Base-by-base conservation (phyloP, 2,797 vertebrate genomes). In the Ceryle rudis region DNA sequence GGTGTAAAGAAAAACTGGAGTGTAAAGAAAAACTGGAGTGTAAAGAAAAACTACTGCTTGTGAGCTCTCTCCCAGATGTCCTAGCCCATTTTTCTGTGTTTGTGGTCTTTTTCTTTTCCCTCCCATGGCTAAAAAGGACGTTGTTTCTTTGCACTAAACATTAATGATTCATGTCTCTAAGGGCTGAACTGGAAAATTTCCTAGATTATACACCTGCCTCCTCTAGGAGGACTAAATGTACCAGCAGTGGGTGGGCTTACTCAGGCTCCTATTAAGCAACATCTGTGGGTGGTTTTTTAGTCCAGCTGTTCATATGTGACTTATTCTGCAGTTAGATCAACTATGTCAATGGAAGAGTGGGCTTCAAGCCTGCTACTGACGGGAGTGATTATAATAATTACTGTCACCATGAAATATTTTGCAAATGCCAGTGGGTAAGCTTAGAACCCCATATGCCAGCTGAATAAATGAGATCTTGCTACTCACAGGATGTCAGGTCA, bases 231-330 rank as follows among this genome's bases (percentile, higher is more conserved):
- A 97, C 93, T 95, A 94, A 93, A 90, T 96, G 96, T 96, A 95
- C 95, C 78, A 64, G 61, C 41, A 95, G 96, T 95, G 92, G 96
- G 96, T 92, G 92, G 93, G 87, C 86, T 95, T 95, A 95, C 86
- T 96, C 93, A 94, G 81, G 69, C 81, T 95, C 39, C 72, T 87
- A 93, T 92, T 95, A 92, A 92, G 61, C 86, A 97, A 96, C 86
- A 95, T 82, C 95, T 95, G 95, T 96, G 96, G 96, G 96, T 90
- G 93, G 83, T 44, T 94, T 93, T 95, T 87, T 4, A 90, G 95
- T 96, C 96, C 96, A 97, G 95, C 93, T 96, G 95, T 89, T 96
- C 89, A 82, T 90, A 92, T 52, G 83, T 87, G 96, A 93, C 81
- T 90, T 95, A 44, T 58, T 95, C 65, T 74, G 52, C 81, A 78